Evolutionary conservation across 1,140 invertebrate genomes (phyloP), one percentile per base, ranked within the genome.

Genomic region (Leptestheria dahalacensis): DNA sequence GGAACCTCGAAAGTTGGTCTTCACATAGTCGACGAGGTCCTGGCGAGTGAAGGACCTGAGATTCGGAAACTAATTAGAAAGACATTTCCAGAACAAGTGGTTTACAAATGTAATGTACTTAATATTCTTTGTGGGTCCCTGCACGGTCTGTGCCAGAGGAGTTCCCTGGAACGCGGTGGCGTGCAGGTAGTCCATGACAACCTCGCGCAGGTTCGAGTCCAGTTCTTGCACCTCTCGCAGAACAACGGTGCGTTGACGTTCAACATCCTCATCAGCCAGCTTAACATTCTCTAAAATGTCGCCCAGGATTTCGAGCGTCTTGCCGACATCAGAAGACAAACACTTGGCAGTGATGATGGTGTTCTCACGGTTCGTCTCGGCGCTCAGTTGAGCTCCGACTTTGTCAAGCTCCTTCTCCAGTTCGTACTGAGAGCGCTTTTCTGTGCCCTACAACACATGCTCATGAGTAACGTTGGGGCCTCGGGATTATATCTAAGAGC

Each of bases 261-360:
- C 93, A 69, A 99, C 97, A 76, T 98, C 94, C 57, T 79, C 77
- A 72, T 88, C 85, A 51, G 62, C 91, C 62, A 98, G 81, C 69
- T 89, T 95, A 23, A 94, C 97, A 74, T 98, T 97, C 71, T 95
- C 88, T 60, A 97, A 84, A 66, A 99, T 99, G 69, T 99, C 97
- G 24, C 94, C 83, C 60, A 99, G 77, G 69, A 99, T 97, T 73
- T 99, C 96, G 20, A 99, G 80, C 26, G 93, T 91, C 74, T 85
- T 86, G 12, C 85, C 83, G 3, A 98, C 80, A 77, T 99, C 96
- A 69, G 91, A 84, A 1, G 86, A 81, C 53, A 99, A 79, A 72
- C 93, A 97, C 77, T 99, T 99, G 12, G 96, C 96, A 74, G 99
- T 99, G 74, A 97, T 99, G 0, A 99, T 95, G 52, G 97, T 99